A percentile compares a stretch with the other conserved stretches of the same genome.
Evolutionary conservation across 2,797 vertebrate genomes (phyloP).

Genomic region (Synanceia verrucosa): DNA sequence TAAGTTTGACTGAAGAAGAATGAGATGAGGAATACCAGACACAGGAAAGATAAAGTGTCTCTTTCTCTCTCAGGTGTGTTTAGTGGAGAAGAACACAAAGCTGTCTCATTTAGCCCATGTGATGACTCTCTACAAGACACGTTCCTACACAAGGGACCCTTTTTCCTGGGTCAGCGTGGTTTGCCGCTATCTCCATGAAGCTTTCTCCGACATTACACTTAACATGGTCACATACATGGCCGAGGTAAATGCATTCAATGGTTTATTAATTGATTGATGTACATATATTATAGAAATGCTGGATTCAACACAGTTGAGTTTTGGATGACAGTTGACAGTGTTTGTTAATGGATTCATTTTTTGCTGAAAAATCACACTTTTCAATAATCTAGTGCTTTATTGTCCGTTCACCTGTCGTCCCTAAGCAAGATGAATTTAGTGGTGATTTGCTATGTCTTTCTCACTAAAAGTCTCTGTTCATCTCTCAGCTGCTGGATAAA

Average conservation of each 20-base stretch:
- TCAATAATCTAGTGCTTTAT: not conserved
- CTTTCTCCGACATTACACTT: slow-evolving; percentile 93
- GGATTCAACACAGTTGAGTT: too few species aligned
- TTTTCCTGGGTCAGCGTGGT: slow-evolving; percentile 98
- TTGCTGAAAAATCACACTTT: not conserved
- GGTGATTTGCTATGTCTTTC: not conserved
- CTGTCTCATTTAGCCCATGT: slow-evolving; percentile 97
- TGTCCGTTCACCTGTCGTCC: not conserved
- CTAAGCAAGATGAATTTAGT: not conserved
- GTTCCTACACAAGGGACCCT: slow-evolving; percentile 96
- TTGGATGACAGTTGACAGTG: not conserved
- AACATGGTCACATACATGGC: slow-evolving; percentile 98
- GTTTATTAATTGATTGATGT: too few species aligned
- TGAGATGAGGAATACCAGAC: not conserved
- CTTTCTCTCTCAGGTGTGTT: slow-evolving; percentile 87
- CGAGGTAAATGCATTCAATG: slow-evolving; percentile 82
- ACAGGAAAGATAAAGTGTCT: not conserved
- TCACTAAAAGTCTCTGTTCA: slow-evolving; percentile 1
- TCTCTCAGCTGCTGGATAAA: slow-evolving; percentile 91
- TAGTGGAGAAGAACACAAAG: slow-evolving; percentile 96
- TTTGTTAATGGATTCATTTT: not conserved
- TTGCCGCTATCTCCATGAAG: slow-evolving; percentile 97
- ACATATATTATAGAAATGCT: too few species aligned
- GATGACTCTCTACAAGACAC: slow-evolving; percentile 98
- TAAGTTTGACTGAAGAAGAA: not conserved